Evolutionary conservation across 2,888 invertebrate species (phyloP).

Genomic region (Hypercompe scribonia): DNA sequence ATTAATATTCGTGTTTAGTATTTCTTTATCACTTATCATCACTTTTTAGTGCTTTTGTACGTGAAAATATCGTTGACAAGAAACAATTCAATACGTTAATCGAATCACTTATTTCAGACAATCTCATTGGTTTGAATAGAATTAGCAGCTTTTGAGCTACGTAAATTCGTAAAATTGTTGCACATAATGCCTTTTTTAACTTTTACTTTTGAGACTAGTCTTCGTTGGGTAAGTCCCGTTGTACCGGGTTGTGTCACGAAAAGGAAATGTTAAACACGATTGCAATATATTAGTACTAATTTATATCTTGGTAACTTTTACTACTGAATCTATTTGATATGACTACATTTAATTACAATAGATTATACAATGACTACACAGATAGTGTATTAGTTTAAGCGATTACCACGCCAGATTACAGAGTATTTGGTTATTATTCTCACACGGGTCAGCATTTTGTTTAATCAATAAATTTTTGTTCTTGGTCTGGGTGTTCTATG

Average conservation of each 20-base stretch:
- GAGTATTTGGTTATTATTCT: too few relatives aligned
- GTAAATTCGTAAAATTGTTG: neutral
- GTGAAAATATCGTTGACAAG: neutral
- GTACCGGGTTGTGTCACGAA: neutral
- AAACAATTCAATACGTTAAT: neutral
- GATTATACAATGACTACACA: too few relatives aligned
- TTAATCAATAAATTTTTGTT: too few relatives aligned
- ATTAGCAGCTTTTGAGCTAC: neutral
- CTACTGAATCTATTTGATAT: neutral
- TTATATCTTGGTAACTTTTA: neutral
- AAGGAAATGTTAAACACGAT: neutral
- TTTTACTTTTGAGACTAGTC: neutral
- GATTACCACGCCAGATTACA: too few relatives aligned
- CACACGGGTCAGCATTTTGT: too few relatives aligned
- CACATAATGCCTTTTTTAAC: neutral
- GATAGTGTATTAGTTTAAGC: too few relatives aligned
- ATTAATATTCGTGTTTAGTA: neutral
- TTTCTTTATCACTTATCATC: neutral
- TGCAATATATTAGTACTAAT: neutral
- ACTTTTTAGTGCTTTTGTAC: neutral
- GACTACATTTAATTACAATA: too few relatives aligned
- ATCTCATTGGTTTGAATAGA: neutral
- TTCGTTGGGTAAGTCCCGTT: neutral
- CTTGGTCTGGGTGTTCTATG: too few relatives aligned
- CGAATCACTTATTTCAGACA: too few relatives aligned